Conservation (phyloP, 2,888 invertebrate genomes). For the Drosophila tripunctata region DNA sequence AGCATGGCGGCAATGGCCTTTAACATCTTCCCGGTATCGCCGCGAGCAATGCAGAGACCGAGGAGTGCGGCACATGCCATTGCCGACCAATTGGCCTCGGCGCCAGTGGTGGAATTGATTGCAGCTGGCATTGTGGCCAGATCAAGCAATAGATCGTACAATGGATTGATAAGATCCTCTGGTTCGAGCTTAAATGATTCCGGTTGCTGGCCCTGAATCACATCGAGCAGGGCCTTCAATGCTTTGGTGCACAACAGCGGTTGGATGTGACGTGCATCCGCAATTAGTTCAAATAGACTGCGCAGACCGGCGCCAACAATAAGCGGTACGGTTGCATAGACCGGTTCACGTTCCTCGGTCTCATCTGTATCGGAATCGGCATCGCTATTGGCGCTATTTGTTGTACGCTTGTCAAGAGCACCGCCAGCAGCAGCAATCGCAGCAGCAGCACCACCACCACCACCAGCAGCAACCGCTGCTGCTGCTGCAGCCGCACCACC, state of each 20-base stretch:
- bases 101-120: conserved; percentile 75
- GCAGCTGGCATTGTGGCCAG: conserved; percentile 89
- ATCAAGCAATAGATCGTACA: conserved; percentile 93
- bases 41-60: conserved; percentile 95
- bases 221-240: conserved; percentile 93
- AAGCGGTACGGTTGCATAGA: conserved; percentile 85
- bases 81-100: conserved; percentile 90
- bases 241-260: conserved; percentile 95
- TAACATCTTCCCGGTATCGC: conserved; percentile 95
- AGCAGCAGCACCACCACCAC: conserved; percentile 36
- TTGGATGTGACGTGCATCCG: conserved; percentile 93
- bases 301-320: conserved; percentile 93
- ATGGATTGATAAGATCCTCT: conserved; percentile 88
- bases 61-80: conserved; percentile 96
- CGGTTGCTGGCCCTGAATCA: conserved; percentile 88
- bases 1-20: conserved; percentile 94
- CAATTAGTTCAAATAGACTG: conserved; percentile 95
- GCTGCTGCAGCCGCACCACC: conserved; percentile 37
- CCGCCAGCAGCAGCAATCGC: conserved; percentile 32
- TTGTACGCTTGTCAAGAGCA: conserved; percentile 67
- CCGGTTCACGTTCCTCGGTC: conserved; percentile 85
- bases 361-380: conserved; percentile 86
- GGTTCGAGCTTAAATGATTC: conserved; percentile 84
- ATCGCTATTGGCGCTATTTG: conserved; percentile 83
- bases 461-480: conserved; percentile 39